These are phyloP conservation scores for Diarsia dahlii DNA, from an alignment of 2,888 invertebrate genomes.

Conservation along the genomic window DNA sequence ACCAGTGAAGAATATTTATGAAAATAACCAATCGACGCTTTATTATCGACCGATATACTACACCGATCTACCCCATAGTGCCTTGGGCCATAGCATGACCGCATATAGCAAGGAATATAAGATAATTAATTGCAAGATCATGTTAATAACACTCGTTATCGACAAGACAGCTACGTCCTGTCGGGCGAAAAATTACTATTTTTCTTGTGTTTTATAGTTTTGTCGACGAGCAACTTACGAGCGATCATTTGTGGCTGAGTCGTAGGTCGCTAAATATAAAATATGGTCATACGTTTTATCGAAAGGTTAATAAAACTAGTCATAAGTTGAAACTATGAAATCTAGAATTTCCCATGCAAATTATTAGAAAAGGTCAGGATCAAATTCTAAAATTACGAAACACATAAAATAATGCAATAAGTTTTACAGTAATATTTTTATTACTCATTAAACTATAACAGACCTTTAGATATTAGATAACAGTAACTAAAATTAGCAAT, in stretches of 20 bases:
- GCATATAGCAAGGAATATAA: conserved; percentile 37
- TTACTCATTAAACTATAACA: conserved; percentile 31
- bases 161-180: conserved; percentile 73
- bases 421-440: conserved; percentile 36
- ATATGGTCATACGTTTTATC: neutral
- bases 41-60: conserved; percentile 18
- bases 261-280: neutral
- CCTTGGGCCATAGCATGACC: conserved; percentile 18
- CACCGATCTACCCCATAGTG: conserved; percentile 11
- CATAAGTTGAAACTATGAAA: neutral
- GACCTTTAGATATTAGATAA: conserved; percentile 37
- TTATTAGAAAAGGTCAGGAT: conserved; percentile 29
- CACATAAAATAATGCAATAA: conserved; percentile 25
- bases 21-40: conserved; percentile 22
- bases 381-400: conserved; percentile 25
- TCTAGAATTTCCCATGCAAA: conserved; percentile 18
- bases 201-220: conserved; percentile 44
- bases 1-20: conserved; percentile 40
- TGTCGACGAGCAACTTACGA: conserved; percentile 46
- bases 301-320: neutral
- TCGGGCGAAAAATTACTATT: conserved; percentile 66
- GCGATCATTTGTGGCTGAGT: conserved; percentile 17
- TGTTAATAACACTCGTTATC: conserved; percentile 75
- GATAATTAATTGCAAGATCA: conserved; percentile 76
- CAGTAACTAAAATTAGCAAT: conserved; percentile 41